phyloP scores from a whole-genome alignment of 1,140 invertebrate species.

The Leptopilina clavipes region DNA sequence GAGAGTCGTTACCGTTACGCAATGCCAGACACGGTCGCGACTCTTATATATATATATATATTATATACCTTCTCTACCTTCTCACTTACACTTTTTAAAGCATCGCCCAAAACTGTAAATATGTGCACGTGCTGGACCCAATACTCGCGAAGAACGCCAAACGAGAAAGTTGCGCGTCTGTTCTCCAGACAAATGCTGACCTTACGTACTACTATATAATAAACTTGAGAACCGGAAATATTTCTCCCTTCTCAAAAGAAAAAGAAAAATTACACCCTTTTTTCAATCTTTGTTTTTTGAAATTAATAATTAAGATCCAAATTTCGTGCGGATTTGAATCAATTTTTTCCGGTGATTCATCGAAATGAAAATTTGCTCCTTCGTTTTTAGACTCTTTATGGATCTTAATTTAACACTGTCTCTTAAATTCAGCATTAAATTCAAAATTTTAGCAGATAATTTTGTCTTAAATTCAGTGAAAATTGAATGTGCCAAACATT shows the following conservation, averaged over 20 bases:
- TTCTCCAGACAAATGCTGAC: constrained; percentile 71
- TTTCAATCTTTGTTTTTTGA: not conserved
- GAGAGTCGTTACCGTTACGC: constrained; percentile 74
- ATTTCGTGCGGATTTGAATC: too few relatives aligned
- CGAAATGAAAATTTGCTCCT: too few relatives aligned
- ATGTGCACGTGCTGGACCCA: constrained; percentile 37
- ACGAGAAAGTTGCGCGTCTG: constrained; percentile 66
- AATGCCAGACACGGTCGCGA: constrained; percentile 60
- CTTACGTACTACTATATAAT: constrained; percentile 64
- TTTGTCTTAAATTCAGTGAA: too few relatives aligned
- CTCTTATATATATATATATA: constrained; percentile 54
- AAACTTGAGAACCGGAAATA: constrained; percentile 54
- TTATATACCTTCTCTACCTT: too few relatives aligned
- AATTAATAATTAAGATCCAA: too few relatives aligned
- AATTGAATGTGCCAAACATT: too few relatives aligned
- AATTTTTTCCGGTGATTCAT: too few relatives aligned
- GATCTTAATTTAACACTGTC: too few relatives aligned
- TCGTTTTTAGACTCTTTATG: too few relatives aligned
- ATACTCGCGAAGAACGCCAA: constrained; percentile 44
- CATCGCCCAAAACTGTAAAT: constrained; percentile 49
- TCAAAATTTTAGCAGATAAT: too few relatives aligned
- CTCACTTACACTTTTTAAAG: constrained; percentile 36
- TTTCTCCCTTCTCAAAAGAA: constrained; percentile 12
- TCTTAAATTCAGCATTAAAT: too few relatives aligned
- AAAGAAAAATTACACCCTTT: not conserved